These are phyloP conservation scores for Drosophila ficusphila DNA, from an alignment of 1,140 invertebrate species.

Conservation along the genomic window DNA sequence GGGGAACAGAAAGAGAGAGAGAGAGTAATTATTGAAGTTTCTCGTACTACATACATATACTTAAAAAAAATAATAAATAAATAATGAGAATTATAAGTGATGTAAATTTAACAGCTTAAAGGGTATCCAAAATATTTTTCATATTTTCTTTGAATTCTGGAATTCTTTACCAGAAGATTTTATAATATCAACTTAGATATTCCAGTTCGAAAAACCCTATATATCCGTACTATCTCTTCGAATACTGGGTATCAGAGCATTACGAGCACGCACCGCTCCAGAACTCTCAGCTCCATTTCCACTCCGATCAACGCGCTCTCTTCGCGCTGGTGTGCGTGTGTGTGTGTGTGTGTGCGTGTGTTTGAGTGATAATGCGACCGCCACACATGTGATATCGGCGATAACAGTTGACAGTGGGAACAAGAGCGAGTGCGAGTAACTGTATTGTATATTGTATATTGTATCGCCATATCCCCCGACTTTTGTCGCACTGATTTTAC, in stretches of 20 bases:
- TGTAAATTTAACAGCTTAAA: no score
- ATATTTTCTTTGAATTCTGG: no score
- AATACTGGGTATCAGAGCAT: conserved; percentile 13
- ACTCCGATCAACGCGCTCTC: conserved; percentile 11
- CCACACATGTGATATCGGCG: conserved; percentile 66
- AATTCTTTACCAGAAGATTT: no score
- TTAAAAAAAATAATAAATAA: neutral
- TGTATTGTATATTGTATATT: conserved; percentile 18
- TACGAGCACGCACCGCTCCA: conserved; percentile 15
- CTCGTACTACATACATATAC: no score
- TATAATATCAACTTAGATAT: neutral
- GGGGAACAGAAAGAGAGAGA: no score
- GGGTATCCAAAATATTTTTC: no score
- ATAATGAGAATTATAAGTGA: no score
- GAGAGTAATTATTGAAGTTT: no score
- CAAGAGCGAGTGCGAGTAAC: conserved; percentile 11
- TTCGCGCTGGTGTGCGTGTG: neutral
- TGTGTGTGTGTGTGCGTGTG: conserved; percentile 6
- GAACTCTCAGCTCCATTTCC: conserved; percentile 8
- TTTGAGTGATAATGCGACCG: conserved; percentile 65
- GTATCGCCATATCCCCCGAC: conserved; percentile 13
- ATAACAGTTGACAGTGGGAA: conserved; percentile 68
- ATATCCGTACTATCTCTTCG: neutral
- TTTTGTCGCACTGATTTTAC: conserved; percentile 54
- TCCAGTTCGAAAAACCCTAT: neutral